Percentiles rank a stretch among this genome's conserved stretches.
Conservation (phyloP, 30 jellyfish, hydroid and myxozoan genomes). For the Haliclystus octoradiatus region DNA sequence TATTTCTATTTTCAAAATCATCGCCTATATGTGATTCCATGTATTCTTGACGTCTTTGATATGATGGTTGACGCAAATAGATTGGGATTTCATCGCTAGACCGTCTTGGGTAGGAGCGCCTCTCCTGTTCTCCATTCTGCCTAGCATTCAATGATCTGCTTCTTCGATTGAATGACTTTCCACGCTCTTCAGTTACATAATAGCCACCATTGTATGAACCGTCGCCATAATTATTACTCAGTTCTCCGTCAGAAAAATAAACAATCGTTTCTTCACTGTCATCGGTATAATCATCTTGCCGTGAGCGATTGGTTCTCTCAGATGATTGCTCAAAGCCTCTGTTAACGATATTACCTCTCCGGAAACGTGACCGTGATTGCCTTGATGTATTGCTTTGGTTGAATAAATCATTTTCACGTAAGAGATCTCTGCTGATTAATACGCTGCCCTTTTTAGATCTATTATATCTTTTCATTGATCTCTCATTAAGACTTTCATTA, state of each 20-base stretch:
- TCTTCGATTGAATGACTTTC: neutral
- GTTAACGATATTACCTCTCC: too few species aligned
- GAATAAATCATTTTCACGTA: neutral
- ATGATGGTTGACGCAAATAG: neutral
- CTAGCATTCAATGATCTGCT: neutral
- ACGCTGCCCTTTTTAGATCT: neutral
- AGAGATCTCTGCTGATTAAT: neutral
- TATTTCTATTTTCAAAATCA: neutral
- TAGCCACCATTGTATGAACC: neutral
- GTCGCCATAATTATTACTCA: neutral
- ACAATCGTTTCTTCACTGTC: neutral
- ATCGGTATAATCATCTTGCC: neutral
- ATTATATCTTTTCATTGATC: neutral
- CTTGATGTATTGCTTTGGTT: neutral
- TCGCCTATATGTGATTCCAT: neutral
- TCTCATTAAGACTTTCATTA: neutral
- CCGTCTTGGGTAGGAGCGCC: neutral
- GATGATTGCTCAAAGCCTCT: neutral
- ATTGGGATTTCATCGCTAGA: neutral
- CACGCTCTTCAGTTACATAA: neutral
- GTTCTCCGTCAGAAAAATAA: neutral
- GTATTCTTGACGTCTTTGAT: neutral
- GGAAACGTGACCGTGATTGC: neutral
- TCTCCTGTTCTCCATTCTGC: neutral
- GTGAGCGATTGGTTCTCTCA: neutral